Conservation (phyloP, 2,113 vertebrate genomes). For the Cranoglanis bouderius region DNA sequence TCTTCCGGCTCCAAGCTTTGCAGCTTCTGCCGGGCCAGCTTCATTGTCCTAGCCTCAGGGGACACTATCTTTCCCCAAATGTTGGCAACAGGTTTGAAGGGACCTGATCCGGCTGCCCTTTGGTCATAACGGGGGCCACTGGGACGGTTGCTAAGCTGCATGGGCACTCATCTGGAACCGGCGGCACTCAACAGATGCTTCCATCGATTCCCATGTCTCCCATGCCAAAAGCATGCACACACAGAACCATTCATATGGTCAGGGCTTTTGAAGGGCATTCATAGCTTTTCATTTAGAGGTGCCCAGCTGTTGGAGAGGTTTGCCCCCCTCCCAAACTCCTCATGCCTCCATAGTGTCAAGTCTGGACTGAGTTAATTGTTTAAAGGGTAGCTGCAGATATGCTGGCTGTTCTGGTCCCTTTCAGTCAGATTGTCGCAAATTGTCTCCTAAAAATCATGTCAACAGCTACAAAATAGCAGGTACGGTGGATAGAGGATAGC, state of each 20-base stretch:
- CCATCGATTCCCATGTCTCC: slow-evolving; percentile 56
- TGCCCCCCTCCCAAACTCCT: slow-evolving; percentile 12
- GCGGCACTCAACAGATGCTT: slow-evolving; percentile 56
- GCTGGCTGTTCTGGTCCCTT: slow-evolving; percentile 46
- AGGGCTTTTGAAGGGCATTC: slow-evolving; percentile 57
- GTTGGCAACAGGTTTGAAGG: slow-evolving; percentile 20
- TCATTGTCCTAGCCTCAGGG: slow-evolving; percentile 27
- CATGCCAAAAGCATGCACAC: slow-evolving; percentile 46
- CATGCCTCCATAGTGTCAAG: slow-evolving; percentile 27
- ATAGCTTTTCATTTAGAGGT: slow-evolving; percentile 58
- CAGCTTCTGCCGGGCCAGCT: background rate
- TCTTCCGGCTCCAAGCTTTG: slow-evolving; percentile 29
- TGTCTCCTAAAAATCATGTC: slow-evolving; percentile 45
- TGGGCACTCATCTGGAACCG: slow-evolving; percentile 60
- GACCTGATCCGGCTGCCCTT: slow-evolving; percentile 27
- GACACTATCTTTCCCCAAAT: slow-evolving; percentile 39
- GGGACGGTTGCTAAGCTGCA: slow-evolving; percentile 51
- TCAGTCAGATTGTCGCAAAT: slow-evolving; percentile 53
- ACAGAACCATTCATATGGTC: slow-evolving; percentile 33
- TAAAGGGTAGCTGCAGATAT: slow-evolving; percentile 45
- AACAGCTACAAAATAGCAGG: slow-evolving; percentile 46
- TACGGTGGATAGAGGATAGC: slow-evolving; percentile 37
- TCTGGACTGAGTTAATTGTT: slow-evolving; percentile 53
- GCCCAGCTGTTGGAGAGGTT: slow-evolving; percentile 55
- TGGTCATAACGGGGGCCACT: slow-evolving; percentile 42